These are phyloP conservation scores for Hybognathus amarus DNA, from an alignment of 2,797 vertebrate species.

Conservation along the genomic window DNA sequence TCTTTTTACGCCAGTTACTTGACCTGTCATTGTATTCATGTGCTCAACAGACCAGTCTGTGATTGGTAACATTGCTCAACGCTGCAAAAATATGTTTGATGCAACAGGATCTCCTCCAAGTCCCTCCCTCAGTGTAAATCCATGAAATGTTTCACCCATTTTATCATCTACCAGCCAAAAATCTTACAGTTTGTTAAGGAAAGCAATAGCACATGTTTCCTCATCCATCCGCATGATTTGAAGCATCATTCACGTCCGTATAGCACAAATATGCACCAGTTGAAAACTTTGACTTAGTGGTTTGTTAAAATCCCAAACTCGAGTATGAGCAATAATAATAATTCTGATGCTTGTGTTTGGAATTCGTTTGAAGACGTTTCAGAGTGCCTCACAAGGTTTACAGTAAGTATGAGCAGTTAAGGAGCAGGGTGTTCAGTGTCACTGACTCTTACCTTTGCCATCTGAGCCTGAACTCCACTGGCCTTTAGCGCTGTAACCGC, in stretches of 20 bases:
- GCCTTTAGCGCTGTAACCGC: conserved; percentile 82
- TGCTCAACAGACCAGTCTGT: neutral
- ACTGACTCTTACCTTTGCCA: conserved; percentile 81
- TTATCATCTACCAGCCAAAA: neutral
- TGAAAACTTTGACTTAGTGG: neutral
- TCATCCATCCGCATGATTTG: neutral
- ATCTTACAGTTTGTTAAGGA: neutral
- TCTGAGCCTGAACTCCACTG: conserved; percentile 86
- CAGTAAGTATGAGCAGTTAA: neutral
- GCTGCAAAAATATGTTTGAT: neutral
- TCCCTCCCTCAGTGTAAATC: neutral
- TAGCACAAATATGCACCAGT: neutral
- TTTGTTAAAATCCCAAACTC: conserved; percentile 9
- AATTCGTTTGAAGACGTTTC: conserved; percentile 25
- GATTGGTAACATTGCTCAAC: neutral
- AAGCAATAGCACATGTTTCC: neutral
- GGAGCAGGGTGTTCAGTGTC: conserved; percentile 13
- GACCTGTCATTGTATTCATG: neutral
- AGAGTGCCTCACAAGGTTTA: neutral
- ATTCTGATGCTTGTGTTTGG: neutral
- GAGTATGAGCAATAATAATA: neutral
- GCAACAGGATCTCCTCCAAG: too few relatives aligned
- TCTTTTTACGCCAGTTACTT: neutral
- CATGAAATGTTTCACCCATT: neutral
- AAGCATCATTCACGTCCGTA: neutral